Evolutionary conservation across 1,140 invertebrate genomes (phyloP).

Genomic region (Ceratitis capitata): DNA sequence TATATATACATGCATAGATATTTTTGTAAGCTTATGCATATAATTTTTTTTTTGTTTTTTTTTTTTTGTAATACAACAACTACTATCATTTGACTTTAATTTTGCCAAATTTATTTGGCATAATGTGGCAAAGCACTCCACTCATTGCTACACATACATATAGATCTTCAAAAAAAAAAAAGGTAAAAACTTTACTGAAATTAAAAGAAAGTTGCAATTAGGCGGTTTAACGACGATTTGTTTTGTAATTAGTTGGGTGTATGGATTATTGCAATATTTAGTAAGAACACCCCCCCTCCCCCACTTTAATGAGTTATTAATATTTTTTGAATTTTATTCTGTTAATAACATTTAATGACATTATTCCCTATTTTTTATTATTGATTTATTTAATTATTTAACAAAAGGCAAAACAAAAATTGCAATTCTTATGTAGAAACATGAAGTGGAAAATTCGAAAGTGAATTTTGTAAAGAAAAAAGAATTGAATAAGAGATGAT

Average conservation of each 20-base stretch:
- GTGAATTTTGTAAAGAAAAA: not conserved
- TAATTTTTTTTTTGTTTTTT: not conserved
- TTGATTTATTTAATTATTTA: not conserved
- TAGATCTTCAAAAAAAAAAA: not conserved
- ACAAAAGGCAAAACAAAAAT: not conserved
- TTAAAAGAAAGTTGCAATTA: not conserved
- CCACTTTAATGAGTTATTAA: not conserved
- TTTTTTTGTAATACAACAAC: not conserved
- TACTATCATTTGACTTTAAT: too few species aligned
- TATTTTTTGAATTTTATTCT: not conserved
- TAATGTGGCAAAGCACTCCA: not conserved
- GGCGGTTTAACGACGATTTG: not conserved
- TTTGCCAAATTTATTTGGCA: not conserved
- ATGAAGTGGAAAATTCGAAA: not conserved
- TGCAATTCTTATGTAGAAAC: not conserved
- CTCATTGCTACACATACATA: not conserved
- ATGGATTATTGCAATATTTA: constrained; percentile 30
- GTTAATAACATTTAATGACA: not conserved
- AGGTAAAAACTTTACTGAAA: too few species aligned
- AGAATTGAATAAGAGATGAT: not conserved
- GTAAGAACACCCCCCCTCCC: too few species aligned
- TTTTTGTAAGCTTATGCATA: not conserved
- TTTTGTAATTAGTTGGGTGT: not conserved
- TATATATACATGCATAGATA: too few species aligned
- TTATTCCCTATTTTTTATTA: not conserved